A percentile compares a stretch with the other conserved stretches of the same genome.
Evolutionary conservation across 1,140 invertebrate genomes (phyloP).

Genomic region (Gonatopus flavifemur): DNA sequence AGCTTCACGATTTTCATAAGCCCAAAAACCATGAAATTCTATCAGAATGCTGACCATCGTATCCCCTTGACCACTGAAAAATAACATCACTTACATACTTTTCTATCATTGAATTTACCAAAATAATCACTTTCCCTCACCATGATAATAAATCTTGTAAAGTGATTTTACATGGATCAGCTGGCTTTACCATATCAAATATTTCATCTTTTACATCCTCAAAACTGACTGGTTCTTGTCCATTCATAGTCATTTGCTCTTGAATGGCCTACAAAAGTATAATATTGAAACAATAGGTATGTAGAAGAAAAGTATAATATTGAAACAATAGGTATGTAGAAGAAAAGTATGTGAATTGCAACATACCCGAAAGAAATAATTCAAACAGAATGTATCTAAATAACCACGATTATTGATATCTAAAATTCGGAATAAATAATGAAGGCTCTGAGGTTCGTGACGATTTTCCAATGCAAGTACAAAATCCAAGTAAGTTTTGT

Average conservation of each 20-base stretch:
- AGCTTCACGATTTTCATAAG: slow-evolving; percentile 90
- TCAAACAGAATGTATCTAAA: slow-evolving; percentile 86
- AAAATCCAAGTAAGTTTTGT: slow-evolving; percentile 95
- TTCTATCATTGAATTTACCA: no score
- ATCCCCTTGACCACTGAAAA: slow-evolving; percentile 83
- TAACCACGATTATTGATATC: slow-evolving; percentile 89
- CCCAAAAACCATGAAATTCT: slow-evolving; percentile 96
- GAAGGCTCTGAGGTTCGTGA: slow-evolving; percentile 85
- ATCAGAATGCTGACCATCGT: slow-evolving; percentile 92
- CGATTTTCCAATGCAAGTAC: slow-evolving; percentile 92
- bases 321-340: slow-evolving; percentile 5
- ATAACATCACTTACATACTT: no score
- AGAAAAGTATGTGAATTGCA: not conserved
- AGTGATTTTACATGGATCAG: slow-evolving; percentile 82
- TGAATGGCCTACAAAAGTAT: slow-evolving; percentile 73
- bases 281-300: slow-evolving; percentile 7
- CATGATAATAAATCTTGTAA: slow-evolving; percentile 77
- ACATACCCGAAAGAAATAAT: slow-evolving; percentile 88
- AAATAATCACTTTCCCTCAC: slow-evolving; percentile 36
- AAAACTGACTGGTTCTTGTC: slow-evolving; percentile 84
- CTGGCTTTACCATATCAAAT: slow-evolving; percentile 96
- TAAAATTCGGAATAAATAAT: slow-evolving; percentile 90
- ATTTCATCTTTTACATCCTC: slow-evolving; percentile 97
- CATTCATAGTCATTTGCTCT: slow-evolving; percentile 82
- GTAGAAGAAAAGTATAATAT: slow-evolving; percentile 1